Conservation (phyloP, 2,797 vertebrate species). For the Platyrinchus mystaceus region DNA sequence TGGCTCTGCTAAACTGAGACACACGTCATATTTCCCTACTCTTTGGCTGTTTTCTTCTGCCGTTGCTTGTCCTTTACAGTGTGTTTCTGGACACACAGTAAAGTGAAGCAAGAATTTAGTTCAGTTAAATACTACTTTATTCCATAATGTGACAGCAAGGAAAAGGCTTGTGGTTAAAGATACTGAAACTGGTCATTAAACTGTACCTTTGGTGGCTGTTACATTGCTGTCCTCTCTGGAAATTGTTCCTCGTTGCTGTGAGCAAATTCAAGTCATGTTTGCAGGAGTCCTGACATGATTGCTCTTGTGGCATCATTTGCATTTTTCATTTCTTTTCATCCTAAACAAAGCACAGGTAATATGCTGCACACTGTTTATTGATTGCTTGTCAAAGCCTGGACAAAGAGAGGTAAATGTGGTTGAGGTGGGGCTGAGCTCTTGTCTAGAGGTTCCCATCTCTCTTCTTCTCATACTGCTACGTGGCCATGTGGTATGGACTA, state of each 20-base stretch:
- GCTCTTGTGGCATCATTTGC: neutral
- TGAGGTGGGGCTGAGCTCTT: neutral
- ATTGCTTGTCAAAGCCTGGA: neutral
- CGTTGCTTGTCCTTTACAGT: neutral
- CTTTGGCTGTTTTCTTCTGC: neutral
- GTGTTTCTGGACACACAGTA: neutral
- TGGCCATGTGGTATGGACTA: fast-evolving
- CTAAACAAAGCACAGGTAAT: neutral
- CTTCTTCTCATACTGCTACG: neutral
- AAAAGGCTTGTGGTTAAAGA: neutral
- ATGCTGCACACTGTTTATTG: neutral
- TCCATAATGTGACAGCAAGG: neutral
- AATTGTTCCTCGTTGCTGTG: neutral
- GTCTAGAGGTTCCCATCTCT: neutral
- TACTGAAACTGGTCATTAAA: neutral
- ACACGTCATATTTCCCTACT: neutral
- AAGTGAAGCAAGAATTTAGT: neutral
- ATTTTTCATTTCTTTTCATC: neutral
- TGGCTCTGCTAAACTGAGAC: neutral
- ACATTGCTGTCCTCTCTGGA: neutral
- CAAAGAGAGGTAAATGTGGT: neutral
- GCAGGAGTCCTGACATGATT: neutral
- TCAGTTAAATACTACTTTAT: neutral
- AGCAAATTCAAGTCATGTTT: neutral
- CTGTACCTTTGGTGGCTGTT: neutral